Base-by-base conservation (phyloP, 2,113 vertebrate genomes). In the Helogale parvula region DNA sequence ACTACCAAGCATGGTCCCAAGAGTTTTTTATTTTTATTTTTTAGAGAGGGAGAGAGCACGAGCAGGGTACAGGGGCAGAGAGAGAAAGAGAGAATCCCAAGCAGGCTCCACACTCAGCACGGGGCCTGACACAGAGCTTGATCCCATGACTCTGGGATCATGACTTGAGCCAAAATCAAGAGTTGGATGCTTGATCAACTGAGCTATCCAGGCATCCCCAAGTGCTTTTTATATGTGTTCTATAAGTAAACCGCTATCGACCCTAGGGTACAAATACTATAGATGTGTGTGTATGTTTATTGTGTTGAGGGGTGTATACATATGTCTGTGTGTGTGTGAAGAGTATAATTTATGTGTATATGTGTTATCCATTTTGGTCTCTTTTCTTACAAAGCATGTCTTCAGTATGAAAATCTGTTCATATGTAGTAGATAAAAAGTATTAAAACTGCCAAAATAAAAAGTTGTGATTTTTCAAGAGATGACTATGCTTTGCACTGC, bases 371-470 rank as follows among this genome's bases (percentile, higher is more conserved):
- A n/a, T 79, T 96, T 92, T n/a, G 12, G 27, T 96, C 29, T 85
- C n/a, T 90, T 87, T 9, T 93, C 27, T 82, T 89, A 66, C 17
- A 84, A 89, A 0, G 31, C 13, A 23, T 33, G 80, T 68, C 65
- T 93, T 76, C 60, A 89, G 77, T 19, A 54, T 52, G 41, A 94
- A 66, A 96, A 23, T 86, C 25, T 86, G 35, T 92, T 89, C 31
- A 71, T 41, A 63, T 79, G 25, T 25, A 65, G 13, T 50, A 16
- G 69, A 15, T 82, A 83, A 93, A 92, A 93, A 82, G 9, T 57
- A 83, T 76, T 87, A 80, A 71, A 91, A 69, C 6, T 85, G 35
- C 25, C 35, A 92, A 88, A 92, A 80, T 92, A n/a, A 74, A 31
- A 86, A 91, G 52, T 50, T 16, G 15, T 71, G 50, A 87, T 71